These are phyloP conservation scores for Epinotia brunnichana DNA, from an alignment of 2,888 invertebrate species.

Conservation along the genomic window DNA sequence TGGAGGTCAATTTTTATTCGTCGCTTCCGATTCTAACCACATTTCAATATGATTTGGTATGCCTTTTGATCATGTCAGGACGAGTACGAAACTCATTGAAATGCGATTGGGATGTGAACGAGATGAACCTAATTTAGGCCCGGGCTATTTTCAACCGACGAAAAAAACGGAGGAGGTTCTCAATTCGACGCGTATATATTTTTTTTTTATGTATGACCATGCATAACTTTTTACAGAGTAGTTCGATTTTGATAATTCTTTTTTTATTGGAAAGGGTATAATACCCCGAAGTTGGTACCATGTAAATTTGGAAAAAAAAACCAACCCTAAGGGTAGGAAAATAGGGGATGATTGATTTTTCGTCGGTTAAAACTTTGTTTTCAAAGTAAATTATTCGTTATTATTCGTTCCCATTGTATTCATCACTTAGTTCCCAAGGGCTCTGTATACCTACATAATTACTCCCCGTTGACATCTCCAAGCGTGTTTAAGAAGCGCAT, in stretches of 20 bases:
- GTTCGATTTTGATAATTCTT: too few species aligned
- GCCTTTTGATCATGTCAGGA: background rate
- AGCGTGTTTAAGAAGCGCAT: conserved; percentile 14
- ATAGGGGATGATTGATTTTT: too few species aligned
- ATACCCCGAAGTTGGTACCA: too few species aligned
- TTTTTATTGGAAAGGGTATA: too few species aligned
- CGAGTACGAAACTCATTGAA: background rate
- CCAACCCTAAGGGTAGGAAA: too few species aligned
- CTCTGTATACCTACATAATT: conserved; percentile 16
- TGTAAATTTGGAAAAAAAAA: too few species aligned
- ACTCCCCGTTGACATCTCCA: conserved; percentile 12
- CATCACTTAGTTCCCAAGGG: conserved; percentile 21
- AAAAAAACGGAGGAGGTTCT: too few species aligned
- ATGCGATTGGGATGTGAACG: background rate
- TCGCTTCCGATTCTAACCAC: background rate
- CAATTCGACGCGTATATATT: too few species aligned
- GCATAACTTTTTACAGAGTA: too few species aligned
- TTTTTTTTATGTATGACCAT: too few species aligned
- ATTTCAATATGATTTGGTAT: background rate
- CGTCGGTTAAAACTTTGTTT: too few species aligned
- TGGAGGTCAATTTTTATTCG: background rate
- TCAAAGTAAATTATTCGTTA: too few species aligned
- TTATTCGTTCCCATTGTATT: conserved; percentile 12
- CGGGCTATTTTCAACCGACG: conserved; percentile 1
- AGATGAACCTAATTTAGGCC: background rate